Percentiles rank a stretch among this genome's conserved stretches.
Conservation (phyloP, 1,140 invertebrate genomes). For the Drosophila bocqueti region DNA sequence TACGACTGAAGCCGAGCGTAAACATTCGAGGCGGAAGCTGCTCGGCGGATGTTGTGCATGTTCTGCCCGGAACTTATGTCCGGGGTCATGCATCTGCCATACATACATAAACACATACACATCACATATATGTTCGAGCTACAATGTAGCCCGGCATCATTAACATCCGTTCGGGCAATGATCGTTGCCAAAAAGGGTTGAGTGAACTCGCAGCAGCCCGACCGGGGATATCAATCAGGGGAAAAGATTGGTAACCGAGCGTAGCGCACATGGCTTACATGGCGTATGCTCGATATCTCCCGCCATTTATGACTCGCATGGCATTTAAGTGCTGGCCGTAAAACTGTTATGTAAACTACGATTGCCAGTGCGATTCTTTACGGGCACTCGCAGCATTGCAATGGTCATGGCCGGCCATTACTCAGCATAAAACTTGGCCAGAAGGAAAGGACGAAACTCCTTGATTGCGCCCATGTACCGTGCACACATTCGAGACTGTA, state of each 20-base stretch:
- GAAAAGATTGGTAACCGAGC: slow-evolving; percentile 29
- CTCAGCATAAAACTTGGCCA: slow-evolving; percentile 54
- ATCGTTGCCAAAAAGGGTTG: slow-evolving; percentile 47
- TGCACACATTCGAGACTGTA: not conserved
- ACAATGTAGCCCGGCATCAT: slow-evolving; percentile 51
- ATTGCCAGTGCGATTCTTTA: slow-evolving; percentile 54
- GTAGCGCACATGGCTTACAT: slow-evolving; percentile 20
- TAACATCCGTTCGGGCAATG: slow-evolving; percentile 30
- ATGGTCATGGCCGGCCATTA: slow-evolving; percentile 47
- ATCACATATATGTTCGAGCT: not conserved
- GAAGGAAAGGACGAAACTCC: slow-evolving; percentile 18
- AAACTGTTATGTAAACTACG: slow-evolving; percentile 62
- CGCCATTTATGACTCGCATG: slow-evolving; percentile 48
- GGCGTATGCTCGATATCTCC: slow-evolving; percentile 46
- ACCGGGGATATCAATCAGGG: slow-evolving; percentile 48
- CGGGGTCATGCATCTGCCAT: slow-evolving; percentile 14
- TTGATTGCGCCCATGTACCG: slow-evolving; percentile 47
- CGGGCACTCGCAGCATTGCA: slow-evolving; percentile 47
- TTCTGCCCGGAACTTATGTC: slow-evolving; percentile 41
- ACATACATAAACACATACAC: not conserved
- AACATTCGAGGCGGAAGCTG: slow-evolving; percentile 69
- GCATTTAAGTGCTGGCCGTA: slow-evolving; percentile 59
- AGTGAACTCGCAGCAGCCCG: slow-evolving; percentile 13
- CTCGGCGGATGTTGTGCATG: slow-evolving; percentile 52
- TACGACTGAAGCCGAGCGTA: slow-evolving; percentile 67